Evolutionary conservation across 2,113 vertebrate species (phyloP).

Genomic region (Corvus cornix): DNA sequence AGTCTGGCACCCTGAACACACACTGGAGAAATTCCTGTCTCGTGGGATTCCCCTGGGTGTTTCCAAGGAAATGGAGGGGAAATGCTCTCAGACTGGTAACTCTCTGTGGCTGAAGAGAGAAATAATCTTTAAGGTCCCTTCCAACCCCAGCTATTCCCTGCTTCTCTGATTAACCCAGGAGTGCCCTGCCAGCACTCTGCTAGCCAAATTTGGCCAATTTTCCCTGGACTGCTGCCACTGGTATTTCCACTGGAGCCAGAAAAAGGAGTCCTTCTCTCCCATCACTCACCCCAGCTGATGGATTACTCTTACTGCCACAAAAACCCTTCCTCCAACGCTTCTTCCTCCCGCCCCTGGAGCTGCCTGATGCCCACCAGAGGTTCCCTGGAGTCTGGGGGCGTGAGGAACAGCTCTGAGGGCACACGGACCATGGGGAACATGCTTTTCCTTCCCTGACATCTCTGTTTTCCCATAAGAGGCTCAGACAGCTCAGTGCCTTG

Average conservation of each 20-base stretch:
- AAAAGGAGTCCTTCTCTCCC: background rate
- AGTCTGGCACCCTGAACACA: background rate
- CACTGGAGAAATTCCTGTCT: background rate
- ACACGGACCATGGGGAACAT: background rate
- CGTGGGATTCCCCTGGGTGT: accelerated
- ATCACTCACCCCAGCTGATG: background rate
- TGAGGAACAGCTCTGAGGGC: background rate
- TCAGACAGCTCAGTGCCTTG: background rate
- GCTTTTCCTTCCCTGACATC: constrained; percentile 2
- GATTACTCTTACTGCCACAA: background rate
- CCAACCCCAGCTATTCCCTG: background rate
- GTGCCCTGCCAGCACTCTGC: background rate
- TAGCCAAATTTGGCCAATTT: background rate
- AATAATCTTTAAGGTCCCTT: background rate
- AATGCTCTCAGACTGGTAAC: background rate
- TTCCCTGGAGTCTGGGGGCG: background rate
- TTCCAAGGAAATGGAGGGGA: background rate
- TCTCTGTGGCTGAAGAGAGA: background rate
- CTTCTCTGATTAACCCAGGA: background rate
- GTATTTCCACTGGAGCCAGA: background rate
- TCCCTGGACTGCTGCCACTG: background rate
- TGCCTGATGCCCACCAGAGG: accelerated
- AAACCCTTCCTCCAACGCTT: background rate
- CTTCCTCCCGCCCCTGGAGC: background rate
- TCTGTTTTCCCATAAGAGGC: background rate